Evolutionary conservation across 2,113 vertebrate species (phyloP).

Genomic region (Phainopepla nitens): DNA sequence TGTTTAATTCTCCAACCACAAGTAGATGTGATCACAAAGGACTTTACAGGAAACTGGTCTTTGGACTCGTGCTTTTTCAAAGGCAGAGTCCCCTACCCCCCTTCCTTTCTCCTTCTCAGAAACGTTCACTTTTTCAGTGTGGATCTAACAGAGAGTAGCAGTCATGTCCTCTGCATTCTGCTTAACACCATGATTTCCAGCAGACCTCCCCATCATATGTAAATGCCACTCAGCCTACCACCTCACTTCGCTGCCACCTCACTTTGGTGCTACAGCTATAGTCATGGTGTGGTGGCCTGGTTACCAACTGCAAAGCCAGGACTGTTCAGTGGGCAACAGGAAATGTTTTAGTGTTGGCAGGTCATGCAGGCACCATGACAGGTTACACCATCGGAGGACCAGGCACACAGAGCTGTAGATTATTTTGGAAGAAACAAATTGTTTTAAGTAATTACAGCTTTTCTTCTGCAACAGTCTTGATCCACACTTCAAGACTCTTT

Average conservation of each 20-base stretch:
- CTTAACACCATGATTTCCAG: slow-evolving; percentile 17
- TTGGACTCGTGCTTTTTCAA: neutral
- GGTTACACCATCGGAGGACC: neutral
- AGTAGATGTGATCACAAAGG: neutral
- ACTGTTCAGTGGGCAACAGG: neutral
- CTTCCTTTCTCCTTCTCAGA: slow-evolving; percentile 52
- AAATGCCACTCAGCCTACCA: slow-evolving; percentile 4
- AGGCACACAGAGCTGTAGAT: neutral
- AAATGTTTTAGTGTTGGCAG: neutral
- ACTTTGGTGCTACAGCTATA: neutral
- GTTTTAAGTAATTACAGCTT: slow-evolving; percentile 20
- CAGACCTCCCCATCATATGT: slow-evolving; percentile 15
- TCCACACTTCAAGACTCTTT: neutral
- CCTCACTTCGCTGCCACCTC: neutral
- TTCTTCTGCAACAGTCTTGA: neutral
- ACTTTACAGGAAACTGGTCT: neutral
- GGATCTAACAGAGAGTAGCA: slow-evolving; percentile 56
- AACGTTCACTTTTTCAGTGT: slow-evolving; percentile 4
- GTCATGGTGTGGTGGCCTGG: slow-evolving; percentile 17
- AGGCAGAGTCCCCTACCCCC: slow-evolving; percentile 26
- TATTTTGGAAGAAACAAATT: slow-evolving; percentile 36
- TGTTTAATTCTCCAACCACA: neutral
- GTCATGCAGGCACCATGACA: neutral
- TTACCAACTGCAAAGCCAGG: slow-evolving; percentile 17
- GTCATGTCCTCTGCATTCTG: slow-evolving; percentile 31